These are phyloP conservation scores for Cheilosia pagana DNA, from an alignment of 2,888 invertebrate genomes.

Conservation along the genomic window DNA sequence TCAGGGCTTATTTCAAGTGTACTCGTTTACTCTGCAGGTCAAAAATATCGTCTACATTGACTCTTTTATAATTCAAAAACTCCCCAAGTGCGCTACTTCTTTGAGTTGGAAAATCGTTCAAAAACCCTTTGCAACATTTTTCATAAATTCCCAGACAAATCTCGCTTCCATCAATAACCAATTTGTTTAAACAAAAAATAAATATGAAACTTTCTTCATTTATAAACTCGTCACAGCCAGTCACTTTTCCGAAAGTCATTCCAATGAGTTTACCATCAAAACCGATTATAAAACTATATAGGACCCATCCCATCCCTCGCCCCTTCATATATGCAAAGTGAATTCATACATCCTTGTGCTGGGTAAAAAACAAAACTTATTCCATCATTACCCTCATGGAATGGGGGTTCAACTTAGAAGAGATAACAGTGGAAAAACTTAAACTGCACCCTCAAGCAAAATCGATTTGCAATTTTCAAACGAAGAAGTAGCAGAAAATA, in stretches of 20 bases:
- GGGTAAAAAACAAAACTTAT: conserved; percentile 22
- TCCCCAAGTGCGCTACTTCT: too few species aligned
- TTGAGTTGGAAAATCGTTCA: too few species aligned
- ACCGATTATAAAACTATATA: background rate
- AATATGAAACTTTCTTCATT: background rate
- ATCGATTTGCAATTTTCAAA: conserved; percentile 56
- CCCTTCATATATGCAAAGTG: conserved; percentile 5
- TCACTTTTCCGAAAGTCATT: conserved; percentile 14
- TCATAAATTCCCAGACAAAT: background rate
- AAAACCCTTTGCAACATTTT: too few species aligned
- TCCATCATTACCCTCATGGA: conserved; percentile 39
- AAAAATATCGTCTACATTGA: too few species aligned
- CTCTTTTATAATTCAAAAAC: too few species aligned
- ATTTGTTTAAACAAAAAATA: background rate
- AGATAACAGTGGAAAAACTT: conserved; percentile 32
- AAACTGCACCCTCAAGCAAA: conserved; percentile 35
- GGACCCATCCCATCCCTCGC: background rate
- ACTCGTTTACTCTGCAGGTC: too few species aligned
- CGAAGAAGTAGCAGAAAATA: background rate
- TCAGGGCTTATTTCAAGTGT: too few species aligned
- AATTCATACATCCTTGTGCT: background rate
- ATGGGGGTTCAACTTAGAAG: background rate
- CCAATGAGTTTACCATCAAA: conserved; percentile 5
- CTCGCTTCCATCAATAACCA: background rate
- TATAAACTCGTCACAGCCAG: conserved; percentile 9